These are phyloP conservation scores for Vicugna pacos DNA, from an alignment of 2,113 vertebrate species.

Conservation along the genomic window DNA sequence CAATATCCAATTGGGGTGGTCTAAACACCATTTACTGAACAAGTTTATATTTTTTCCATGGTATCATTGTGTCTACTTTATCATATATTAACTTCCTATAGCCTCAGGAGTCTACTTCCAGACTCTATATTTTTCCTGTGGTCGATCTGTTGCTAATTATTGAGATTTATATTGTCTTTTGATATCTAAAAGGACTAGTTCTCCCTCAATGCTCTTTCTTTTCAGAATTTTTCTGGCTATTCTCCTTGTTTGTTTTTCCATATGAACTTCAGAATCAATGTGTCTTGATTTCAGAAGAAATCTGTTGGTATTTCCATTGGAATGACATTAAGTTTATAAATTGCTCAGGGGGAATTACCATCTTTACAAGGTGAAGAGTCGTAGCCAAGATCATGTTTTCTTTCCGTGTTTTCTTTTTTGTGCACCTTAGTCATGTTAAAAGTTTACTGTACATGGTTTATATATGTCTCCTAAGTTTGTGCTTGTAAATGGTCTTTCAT, in stretches of 20 bases:
- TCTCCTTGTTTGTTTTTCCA: conserved; percentile 57
- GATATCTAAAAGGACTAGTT: background rate
- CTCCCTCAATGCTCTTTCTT: background rate
- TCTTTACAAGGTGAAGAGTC: background rate
- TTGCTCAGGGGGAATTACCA: background rate
- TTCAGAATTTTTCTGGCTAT: background rate
- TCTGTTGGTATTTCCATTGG: conserved; percentile 33
- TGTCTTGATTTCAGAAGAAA: conserved; percentile 23
- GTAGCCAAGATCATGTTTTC: background rate
- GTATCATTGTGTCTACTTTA: background rate
- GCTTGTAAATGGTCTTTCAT: conserved; percentile 12
- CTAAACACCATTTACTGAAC: conserved; percentile 23
- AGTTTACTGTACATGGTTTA: conserved; percentile 11
- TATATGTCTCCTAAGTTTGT: background rate
- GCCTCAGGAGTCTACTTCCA: background rate
- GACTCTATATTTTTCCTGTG: background rate
- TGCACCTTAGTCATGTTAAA: background rate
- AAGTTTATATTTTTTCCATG: background rate
- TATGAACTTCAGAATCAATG: conserved; percentile 48
- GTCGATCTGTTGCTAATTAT: background rate
- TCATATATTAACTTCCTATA: background rate
- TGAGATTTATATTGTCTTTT: background rate
- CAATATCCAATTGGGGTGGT: background rate
- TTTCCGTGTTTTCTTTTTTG: background rate
- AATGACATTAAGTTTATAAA: conserved; percentile 25